Percentiles rank a stretch among this genome's conserved stretches.
These are phyloP conservation scores for Patella caerulea DNA, from an alignment of 2,888 invertebrate species.

Conservation along the genomic window DNA sequence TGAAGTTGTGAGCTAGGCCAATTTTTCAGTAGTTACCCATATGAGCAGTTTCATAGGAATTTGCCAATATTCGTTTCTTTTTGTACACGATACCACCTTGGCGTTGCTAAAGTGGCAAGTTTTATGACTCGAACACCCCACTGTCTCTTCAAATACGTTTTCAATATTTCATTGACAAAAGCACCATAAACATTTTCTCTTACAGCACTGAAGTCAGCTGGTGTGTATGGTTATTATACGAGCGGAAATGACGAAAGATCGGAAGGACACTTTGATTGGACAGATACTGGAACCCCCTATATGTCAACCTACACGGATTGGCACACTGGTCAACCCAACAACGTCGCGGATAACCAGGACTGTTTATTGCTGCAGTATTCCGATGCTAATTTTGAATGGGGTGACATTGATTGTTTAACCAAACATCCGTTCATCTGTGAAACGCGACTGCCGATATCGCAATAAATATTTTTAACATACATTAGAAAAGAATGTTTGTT, in stretches of 20 bases:
- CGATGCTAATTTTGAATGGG: conserved; percentile 46
- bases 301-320: conserved; percentile 43
- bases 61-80: no score
- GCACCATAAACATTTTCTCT: background rate
- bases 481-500: no score
- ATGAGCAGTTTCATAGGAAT: no score
- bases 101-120: no score
- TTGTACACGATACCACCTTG: no score
- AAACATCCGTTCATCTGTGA: conserved; percentile 56
- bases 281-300: conserved; percentile 43
- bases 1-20: no score
- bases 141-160: no score
- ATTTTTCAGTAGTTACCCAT: no score
- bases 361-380: conserved; percentile 54
- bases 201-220: conserved; percentile 38
- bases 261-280: conserved; percentile 48
- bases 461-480: no score
- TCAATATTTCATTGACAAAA: no score
- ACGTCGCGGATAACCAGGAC: conserved; percentile 52
- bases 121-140: no score
- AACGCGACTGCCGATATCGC: conserved; percentile 18
- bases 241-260: conserved; percentile 44
- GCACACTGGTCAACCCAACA: conserved; percentile 54
- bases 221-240: conserved; percentile 45
- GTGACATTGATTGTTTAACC: conserved; percentile 49